Conservation (phyloP, 2,888 invertebrate species). For the Cerastis rubricosa region DNA sequence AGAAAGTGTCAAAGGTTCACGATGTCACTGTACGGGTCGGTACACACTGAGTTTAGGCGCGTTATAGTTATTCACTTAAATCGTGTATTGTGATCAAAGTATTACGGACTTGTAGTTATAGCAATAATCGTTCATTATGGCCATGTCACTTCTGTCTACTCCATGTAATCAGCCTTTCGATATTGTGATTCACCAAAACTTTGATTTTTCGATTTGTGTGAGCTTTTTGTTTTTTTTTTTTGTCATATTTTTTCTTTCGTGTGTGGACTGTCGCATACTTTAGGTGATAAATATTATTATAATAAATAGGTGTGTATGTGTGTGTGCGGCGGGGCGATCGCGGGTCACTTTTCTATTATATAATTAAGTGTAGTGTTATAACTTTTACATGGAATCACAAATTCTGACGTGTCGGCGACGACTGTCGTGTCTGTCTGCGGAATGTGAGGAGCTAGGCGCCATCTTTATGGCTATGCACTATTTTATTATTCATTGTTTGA, state of each 20-base stretch:
- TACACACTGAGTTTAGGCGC: conserved; percentile 71
- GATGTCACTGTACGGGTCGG: conserved; percentile 65
- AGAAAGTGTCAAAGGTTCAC: conserved; percentile 83
- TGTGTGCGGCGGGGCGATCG: conserved; percentile 84
- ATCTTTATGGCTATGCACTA: conserved; percentile 50
- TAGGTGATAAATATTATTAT: conserved; percentile 75
- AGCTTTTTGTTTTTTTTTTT: conserved; percentile 62
- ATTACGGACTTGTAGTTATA: conserved; percentile 86
- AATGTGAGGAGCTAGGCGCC: conserved; percentile 59
- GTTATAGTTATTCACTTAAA: conserved; percentile 68
- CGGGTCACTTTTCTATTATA: conserved; percentile 80
- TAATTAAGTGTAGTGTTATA: conserved; percentile 88
- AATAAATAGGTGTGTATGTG: conserved; percentile 69
- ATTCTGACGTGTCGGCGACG: conserved; percentile 78
- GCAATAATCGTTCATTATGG: conserved; percentile 82
- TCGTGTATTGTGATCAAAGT: conserved; percentile 87
- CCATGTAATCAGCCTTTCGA: conserved; percentile 66
- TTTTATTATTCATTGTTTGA: conserved; percentile 51
- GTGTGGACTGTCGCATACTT: conserved; percentile 74
- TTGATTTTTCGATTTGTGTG: conserved; percentile 66
- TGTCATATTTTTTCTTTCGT: conserved; percentile 68
- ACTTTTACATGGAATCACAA: conserved; percentile 89
- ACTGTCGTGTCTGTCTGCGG: conserved; percentile 76
- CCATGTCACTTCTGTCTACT: conserved; percentile 69
- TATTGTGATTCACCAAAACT: conserved; percentile 60